Conservation (phyloP, 2,888 invertebrate genomes). For the Eledona agricola region DNA sequence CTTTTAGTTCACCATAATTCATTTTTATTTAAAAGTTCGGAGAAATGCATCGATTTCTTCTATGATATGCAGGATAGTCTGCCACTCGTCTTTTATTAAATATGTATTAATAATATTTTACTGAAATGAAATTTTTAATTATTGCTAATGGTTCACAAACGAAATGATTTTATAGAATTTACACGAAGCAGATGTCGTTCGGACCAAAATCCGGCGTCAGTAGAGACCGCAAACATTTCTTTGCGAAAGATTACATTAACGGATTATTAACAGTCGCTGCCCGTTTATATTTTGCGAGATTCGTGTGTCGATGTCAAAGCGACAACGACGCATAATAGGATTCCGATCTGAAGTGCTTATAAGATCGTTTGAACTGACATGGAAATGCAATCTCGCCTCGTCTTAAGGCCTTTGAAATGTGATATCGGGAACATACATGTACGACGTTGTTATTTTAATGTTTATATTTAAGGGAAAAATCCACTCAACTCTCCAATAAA, state of each 20-base stretch:
- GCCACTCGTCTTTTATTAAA: too few relatives aligned
- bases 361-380: conserved; percentile 51
- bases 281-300: conserved; percentile 45
- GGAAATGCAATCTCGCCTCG: conserved; percentile 51
- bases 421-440: conserved; percentile 43
- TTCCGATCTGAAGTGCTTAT: conserved; percentile 49
- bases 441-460: conserved; percentile 41
- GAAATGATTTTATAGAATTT: too few relatives aligned
- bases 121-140: too few relatives aligned
- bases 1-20: too few relatives aligned
- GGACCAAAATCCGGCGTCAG: too few relatives aligned
- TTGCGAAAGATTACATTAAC: conserved; percentile 5
- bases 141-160: too few relatives aligned
- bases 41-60: too few relatives aligned
- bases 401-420: conserved; percentile 45
- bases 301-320: conserved; percentile 39
- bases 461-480: conserved; percentile 28
- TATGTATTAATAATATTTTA: too few relatives aligned
- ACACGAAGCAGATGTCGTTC: too few relatives aligned
- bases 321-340: conserved; percentile 45
- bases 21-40: too few relatives aligned
- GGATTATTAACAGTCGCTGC: conserved; percentile 7
- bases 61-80: too few relatives aligned
- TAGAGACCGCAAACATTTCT: too few relatives aligned
- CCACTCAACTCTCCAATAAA: conserved; percentile 20